Evolutionary conservation across 2,113 vertebrate species (phyloP).

Genomic region (Sinocyclocheilus anshuiensis): DNA sequence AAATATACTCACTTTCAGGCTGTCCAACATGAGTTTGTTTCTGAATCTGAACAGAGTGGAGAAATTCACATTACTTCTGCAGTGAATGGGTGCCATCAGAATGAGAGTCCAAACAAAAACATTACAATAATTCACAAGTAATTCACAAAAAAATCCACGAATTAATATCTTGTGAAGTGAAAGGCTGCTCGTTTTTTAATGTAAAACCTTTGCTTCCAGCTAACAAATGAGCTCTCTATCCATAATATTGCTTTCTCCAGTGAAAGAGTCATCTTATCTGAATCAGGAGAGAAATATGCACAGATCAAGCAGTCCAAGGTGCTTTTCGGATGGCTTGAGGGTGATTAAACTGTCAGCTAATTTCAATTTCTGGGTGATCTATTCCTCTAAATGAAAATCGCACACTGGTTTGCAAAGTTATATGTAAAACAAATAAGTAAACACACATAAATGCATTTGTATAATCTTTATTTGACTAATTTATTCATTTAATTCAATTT

Average conservation of each 20-base stretch:
- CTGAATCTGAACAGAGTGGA: background rate
- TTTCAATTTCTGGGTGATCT: background rate
- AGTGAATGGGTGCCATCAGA: background rate
- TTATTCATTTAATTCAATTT: background rate
- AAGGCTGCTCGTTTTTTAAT: too few species aligned
- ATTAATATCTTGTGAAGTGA: too few species aligned
- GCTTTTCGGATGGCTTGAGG: background rate
- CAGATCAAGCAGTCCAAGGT: background rate
- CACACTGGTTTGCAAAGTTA: background rate
- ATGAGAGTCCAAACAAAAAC: background rate
- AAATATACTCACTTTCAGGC: too few species aligned
- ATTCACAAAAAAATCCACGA: too few species aligned
- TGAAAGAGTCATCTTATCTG: background rate
- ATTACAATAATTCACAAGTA: too few species aligned
- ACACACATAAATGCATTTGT: background rate
- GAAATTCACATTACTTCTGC: background rate
- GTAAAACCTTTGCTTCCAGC: background rate
- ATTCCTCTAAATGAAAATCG: background rate
- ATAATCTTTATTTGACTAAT: background rate
- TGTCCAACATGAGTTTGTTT: too few species aligned
- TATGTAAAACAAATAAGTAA: background rate
- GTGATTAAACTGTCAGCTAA: background rate
- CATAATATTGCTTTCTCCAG: background rate
- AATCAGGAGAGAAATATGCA: background rate
- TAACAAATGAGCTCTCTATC: background rate